These are phyloP conservation scores for Phocoena sinus DNA, from an alignment of 2,113 vertebrate species.

Conservation along the genomic window DNA sequence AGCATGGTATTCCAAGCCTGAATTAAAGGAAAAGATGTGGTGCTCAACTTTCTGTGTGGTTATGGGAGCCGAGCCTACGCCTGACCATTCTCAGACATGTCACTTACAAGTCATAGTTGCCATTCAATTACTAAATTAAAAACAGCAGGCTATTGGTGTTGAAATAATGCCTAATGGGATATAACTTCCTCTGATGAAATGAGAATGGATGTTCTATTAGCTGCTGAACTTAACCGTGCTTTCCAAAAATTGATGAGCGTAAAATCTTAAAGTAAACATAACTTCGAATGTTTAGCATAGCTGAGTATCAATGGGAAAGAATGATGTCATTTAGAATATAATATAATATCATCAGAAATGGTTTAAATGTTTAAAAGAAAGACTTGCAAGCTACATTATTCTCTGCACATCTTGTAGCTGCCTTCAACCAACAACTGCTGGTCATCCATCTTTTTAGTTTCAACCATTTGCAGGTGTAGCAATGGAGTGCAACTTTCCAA, in stretches of 20 bases:
- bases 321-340: background rate
- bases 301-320: background rate
- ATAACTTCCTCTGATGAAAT: constrained; percentile 36
- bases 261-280: constrained; percentile 44
- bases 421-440: background rate
- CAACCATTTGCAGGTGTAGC: background rate
- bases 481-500: background rate
- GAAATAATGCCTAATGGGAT: constrained; percentile 32
- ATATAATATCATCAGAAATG: background rate
- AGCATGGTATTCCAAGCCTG: background rate
- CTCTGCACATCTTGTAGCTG: background rate
- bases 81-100: background rate
- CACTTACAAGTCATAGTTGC: constrained; percentile 16
- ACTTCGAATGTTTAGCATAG: background rate
- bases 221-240: constrained; percentile 10
- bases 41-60: background rate
- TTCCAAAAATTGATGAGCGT: background rate
- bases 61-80: background rate
- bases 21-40: background rate
- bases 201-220: constrained; percentile 31
- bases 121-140: constrained; percentile 55
- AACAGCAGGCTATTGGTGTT: constrained; percentile 40
- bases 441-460: background rate
- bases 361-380: background rate
- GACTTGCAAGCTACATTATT: background rate